Base-by-base conservation (phyloP, 2,113 vertebrate species). In the Nycticebus coucang region DNA sequence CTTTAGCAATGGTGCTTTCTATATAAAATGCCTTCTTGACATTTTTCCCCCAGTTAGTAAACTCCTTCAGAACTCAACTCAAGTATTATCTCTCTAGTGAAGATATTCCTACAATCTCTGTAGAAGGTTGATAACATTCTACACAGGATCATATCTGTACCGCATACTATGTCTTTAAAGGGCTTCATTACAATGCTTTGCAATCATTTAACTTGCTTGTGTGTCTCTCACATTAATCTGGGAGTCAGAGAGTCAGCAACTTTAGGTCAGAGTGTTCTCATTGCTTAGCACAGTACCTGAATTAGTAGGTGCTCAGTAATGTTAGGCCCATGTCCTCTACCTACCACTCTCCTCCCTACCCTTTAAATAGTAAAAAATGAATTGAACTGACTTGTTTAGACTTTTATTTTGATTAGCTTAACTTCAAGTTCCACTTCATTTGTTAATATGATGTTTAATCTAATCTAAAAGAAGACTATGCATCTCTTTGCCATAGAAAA, bases 361-460 rank as follows among this genome's bases (percentile, higher is more conserved):
- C 33, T 92, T 85, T 13, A 50, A 93, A 59, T 69, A 92, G 85
- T 85, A 45, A 53, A 85, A 71, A 33, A 77, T 28, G 15, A 35
- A 53, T 75, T 72, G n/a, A 83, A 62, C 28, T 57, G 12, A 57
- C 7, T 71, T 80, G 17, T 57, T 89, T 83, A 33, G 21, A 74
- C n/a, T 80, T 79, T 35, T 7, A 93, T 78, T 87, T 89, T 87
- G 3, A 89, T 64, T 9, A 96, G 75, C 17, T 28, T 93, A n/a
- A 66, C 11, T 62, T 30, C 74, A 92, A 91, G 26, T 79, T 93
- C 3, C 75, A 80, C 19, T 66, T 84, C 0, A 64, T 26, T 87
- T 93, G 17, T 84, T 81, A 68, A 68, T 28, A 7, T 83, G 81
- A 88, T 87, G 10, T 68, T 71, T 50, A 71, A 59, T 80, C 57